Conservation (phyloP, 1,140 invertebrate species). For the Heliconius nattereri region DNA sequence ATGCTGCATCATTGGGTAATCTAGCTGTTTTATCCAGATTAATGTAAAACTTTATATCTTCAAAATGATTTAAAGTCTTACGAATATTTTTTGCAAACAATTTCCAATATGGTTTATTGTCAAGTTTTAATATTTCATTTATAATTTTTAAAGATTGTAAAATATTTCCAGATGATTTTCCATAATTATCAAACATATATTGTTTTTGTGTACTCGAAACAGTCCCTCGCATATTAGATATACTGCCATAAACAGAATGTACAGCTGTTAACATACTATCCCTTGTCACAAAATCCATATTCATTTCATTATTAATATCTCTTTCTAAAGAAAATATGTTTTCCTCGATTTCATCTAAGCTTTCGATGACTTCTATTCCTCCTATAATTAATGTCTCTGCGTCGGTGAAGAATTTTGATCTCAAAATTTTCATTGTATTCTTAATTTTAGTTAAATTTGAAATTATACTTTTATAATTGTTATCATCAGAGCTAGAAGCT, state of each 20-base stretch:
- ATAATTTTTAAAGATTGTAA: slow-evolving; percentile 64
- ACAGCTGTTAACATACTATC: slow-evolving; percentile 63
- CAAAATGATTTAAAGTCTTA: slow-evolving; percentile 71
- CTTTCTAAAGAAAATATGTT: slow-evolving; percentile 67
- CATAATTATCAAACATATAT: slow-evolving; percentile 73
- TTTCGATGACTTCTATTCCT: slow-evolving; percentile 62
- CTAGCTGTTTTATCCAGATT: slow-evolving; percentile 76
- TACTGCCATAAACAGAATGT: slow-evolving; percentile 66
- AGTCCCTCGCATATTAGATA: slow-evolving; percentile 73
- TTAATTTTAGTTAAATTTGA: slow-evolving; percentile 54
- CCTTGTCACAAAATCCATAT: slow-evolving; percentile 42
- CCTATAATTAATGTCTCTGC: slow-evolving; percentile 61
- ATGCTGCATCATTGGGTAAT: slow-evolving; percentile 65
- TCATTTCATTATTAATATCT: slow-evolving; percentile 46
- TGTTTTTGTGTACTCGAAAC: slow-evolving; percentile 70
- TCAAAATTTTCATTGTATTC: slow-evolving; percentile 56
- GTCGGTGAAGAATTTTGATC: slow-evolving; percentile 49
- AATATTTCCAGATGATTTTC: slow-evolving; percentile 58
- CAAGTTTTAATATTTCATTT: slow-evolving; percentile 39
- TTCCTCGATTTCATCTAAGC: slow-evolving; percentile 63
- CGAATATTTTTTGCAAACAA: slow-evolving; percentile 58
- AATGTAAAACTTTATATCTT: slow-evolving; percentile 76
- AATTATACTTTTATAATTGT: slow-evolving; percentile 49
- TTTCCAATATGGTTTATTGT: slow-evolving; percentile 52
- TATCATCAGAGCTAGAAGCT: slow-evolving; percentile 44